phyloP scores from a whole-genome alignment of 2,113 vertebrate species.

The Caranx ignobilis region DNA sequence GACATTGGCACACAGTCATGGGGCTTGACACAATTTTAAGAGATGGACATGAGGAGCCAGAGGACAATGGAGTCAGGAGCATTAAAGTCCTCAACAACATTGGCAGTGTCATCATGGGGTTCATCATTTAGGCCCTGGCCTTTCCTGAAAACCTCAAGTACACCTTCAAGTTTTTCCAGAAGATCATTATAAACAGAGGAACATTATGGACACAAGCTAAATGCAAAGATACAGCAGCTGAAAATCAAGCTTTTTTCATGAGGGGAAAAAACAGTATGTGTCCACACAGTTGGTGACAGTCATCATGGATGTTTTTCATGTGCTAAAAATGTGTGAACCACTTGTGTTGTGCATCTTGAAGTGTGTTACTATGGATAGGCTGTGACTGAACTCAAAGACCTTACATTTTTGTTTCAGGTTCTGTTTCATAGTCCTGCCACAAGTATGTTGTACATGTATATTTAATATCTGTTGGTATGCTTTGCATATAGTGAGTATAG shows the following conservation, averaged over 20 bases:
- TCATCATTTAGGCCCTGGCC: conserved; percentile 34
- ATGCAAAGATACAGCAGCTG: background rate
- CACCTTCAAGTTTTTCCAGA: conserved; percentile 46
- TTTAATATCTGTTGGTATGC: background rate
- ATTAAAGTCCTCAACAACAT: conserved; percentile 4
- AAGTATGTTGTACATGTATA: too few relatives aligned
- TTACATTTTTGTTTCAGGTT: background rate
- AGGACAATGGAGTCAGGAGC: conserved; percentile 10
- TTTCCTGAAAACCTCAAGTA: conserved; percentile 38
- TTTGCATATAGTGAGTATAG: too few relatives aligned
- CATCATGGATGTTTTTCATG: background rate
- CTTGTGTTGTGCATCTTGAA: background rate
- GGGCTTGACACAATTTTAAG: conserved; percentile 13
- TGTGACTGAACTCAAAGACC: background rate
- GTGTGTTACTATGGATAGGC: background rate
- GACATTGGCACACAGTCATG: background rate
- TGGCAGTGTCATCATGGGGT: conserved; percentile 11
- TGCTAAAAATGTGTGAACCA: background rate
- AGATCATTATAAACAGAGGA: conserved; percentile 20
- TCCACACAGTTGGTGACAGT: background rate
- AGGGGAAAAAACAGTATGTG: background rate
- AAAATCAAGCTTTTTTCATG: background rate
- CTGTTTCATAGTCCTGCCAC: background rate
- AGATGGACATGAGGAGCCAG: conserved; percentile 1
- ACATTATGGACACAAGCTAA: conserved; percentile 5